phyloP scores from a whole-genome alignment of 2,797 vertebrate genomes.

The Danio aesculapii region DNA sequence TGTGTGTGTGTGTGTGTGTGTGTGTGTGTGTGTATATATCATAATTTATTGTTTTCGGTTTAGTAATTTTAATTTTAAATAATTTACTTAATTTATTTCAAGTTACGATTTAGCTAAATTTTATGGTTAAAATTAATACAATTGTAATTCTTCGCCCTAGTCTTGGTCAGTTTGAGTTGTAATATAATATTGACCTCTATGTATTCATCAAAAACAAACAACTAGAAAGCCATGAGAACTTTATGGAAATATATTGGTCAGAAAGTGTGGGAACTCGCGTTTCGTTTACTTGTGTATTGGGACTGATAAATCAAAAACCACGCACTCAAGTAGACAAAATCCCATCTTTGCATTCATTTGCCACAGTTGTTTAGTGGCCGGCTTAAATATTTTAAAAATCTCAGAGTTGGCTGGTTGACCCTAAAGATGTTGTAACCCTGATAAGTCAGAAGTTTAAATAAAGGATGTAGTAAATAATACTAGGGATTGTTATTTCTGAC shows the following conservation, averaged over 20 bases:
- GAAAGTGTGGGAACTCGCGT: not conserved
- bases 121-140: no score
- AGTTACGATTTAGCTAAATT: no score
- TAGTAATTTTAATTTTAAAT: no score
- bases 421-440: slow-evolving; percentile 11
- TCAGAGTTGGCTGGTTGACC: slow-evolving; percentile 1
- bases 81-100: no score
- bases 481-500: slow-evolving; percentile 29
- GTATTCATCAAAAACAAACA: not conserved
- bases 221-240: not conserved
- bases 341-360: not conserved
- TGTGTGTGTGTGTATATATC: no score
- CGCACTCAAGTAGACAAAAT: not conserved
- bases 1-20: no score
- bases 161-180: no score
- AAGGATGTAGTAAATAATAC: slow-evolving; percentile 45
- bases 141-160: no score
- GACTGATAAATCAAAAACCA: not conserved
- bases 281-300: not conserved
- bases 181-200: not conserved
- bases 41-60: no score
- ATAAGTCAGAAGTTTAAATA: slow-evolving; percentile 42
- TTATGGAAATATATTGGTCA: not conserved
- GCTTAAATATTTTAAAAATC: not conserved
- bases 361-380: not conserved